These are phyloP conservation scores for Orussus abietinus DNA, from an alignment of 1,140 invertebrate species.

Conservation along the genomic window DNA sequence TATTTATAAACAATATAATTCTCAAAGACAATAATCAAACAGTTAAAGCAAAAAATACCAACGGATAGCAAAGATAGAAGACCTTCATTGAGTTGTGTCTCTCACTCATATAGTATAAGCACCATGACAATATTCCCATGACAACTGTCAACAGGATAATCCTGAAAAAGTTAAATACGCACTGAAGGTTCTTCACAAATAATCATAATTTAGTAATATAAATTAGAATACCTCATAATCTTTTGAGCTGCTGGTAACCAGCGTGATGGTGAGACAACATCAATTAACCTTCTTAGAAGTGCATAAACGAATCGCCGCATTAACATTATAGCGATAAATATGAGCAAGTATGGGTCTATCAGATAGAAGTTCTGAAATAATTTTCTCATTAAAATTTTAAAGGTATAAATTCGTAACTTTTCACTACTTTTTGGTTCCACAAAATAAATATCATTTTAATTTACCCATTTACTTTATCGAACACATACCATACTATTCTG, in stretches of 20 bases:
- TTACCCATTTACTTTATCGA: too few species aligned
- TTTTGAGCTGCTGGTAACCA: constrained; percentile 39
- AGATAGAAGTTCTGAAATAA: constrained; percentile 84
- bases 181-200: constrained; percentile 5
- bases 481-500: constrained; percentile 79
- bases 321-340: constrained; percentile 78
- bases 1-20: too few species aligned
- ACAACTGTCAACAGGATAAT: constrained; percentile 55
- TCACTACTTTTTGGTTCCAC: too few species aligned
- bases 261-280: constrained; percentile 31
- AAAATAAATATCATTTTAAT: too few species aligned
- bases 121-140: constrained; percentile 59
- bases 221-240: constrained; percentile 38
- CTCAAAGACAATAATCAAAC: too few species aligned
- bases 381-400: constrained; percentile 11
- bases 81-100: constrained; percentile 71
- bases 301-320: constrained; percentile 74
- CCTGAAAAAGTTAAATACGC: constrained; percentile 41
- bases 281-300: constrained; percentile 52
- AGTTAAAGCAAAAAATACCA: constrained; percentile 55
- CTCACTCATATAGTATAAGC: constrained; percentile 67
- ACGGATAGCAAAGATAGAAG: constrained; percentile 86
- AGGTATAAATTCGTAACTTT: constrained; percentile 7
- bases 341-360: constrained; percentile 82
- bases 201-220: constrained; percentile 2